Percentiles rank a stretch among this genome's conserved stretches.
Evolutionary conservation across 2,888 invertebrate species (phyloP).

Genomic region (Galeruca laticollis): DNA sequence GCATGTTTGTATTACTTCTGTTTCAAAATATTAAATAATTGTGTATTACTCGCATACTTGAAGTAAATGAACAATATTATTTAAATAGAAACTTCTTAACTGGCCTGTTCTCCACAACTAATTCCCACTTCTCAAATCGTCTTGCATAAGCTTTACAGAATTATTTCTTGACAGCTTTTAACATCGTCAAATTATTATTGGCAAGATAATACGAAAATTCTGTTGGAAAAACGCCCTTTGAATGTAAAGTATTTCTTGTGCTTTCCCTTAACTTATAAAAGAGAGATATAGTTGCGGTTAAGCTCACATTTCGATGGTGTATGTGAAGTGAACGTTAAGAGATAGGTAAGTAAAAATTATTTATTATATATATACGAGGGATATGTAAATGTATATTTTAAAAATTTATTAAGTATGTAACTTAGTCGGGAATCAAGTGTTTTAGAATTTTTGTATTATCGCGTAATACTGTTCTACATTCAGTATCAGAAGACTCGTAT

Average conservation of each 20-base stretch:
- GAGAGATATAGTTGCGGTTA: neutral
- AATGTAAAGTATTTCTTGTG: constrained; percentile 45
- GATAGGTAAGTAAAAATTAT: constrained; percentile 1
- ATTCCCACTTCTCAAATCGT: constrained; percentile 27
- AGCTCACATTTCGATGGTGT: constrained; percentile 21
- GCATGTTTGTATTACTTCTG: too few relatives aligned
- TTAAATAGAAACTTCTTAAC: neutral
- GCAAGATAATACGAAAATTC: constrained; percentile 45
- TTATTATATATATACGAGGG: too few relatives aligned
- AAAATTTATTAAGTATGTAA: too few relatives aligned
- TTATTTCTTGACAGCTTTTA: constrained; percentile 31
- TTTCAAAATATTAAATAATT: too few relatives aligned
- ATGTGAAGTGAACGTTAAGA: constrained; percentile 2
- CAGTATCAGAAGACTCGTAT: too few relatives aligned
- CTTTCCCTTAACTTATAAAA: constrained; percentile 39
- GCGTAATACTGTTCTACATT: too few relatives aligned
- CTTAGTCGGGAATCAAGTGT: too few relatives aligned
- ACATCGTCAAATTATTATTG: constrained; percentile 44
- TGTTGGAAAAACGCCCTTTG: constrained; percentile 37
- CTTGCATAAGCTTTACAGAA: constrained; percentile 28
- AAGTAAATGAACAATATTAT: neutral
- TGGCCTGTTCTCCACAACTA: constrained; percentile 32
- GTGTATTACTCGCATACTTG: too few relatives aligned
- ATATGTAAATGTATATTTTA: too few relatives aligned
- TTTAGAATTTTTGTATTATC: too few relatives aligned